Conservation (phyloP, 2,797 vertebrate genomes). For the Sylvilagus floridanus region DNA sequence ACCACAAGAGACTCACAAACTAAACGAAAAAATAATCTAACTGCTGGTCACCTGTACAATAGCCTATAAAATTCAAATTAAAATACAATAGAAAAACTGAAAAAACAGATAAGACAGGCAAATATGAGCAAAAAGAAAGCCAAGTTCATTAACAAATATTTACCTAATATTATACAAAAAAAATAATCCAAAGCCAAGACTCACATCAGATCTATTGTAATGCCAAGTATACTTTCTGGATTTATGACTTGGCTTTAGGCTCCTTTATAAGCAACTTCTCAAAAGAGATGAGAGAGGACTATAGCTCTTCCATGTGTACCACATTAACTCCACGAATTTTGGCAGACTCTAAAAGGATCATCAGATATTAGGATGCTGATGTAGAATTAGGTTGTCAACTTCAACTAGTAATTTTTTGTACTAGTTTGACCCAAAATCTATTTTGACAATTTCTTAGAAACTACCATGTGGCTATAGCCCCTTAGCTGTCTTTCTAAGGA, state of each 20-base stretch:
- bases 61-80: background rate
- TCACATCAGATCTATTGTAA: background rate
- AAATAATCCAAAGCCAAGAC: background rate
- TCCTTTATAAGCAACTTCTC: background rate
- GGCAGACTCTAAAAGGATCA: background rate
- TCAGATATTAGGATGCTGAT: background rate
- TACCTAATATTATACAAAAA: background rate
- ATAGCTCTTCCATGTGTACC: background rate
- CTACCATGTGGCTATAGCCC: background rate
- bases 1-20: background rate
- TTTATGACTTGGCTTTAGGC: background rate
- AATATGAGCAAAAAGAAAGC: background rate
- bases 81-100: background rate
- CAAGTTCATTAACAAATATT: background rate
- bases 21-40: background rate
- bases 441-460: conserved; percentile 40
- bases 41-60: background rate
- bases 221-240: background rate
- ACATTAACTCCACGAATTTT: background rate
- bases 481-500: background rate
- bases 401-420: conserved; percentile 4
- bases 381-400: background rate
- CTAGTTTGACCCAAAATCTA: background rate
- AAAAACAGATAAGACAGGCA: background rate
- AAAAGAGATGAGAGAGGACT: background rate